Conservation (phyloP, 2,113 vertebrate species). For the Clarias batrachus region DNA sequence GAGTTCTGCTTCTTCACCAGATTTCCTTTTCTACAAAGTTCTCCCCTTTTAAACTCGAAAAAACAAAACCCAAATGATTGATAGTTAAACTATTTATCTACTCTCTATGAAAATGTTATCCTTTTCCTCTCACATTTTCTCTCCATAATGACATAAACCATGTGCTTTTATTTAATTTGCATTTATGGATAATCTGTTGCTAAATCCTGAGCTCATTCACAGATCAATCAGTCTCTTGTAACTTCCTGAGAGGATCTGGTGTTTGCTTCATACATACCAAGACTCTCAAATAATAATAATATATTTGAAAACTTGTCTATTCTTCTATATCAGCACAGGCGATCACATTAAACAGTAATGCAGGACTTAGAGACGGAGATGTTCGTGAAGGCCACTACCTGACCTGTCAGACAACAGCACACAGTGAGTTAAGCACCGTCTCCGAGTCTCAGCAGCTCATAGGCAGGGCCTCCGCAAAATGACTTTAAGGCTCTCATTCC, state of each 20-base stretch:
- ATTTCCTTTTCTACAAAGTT: slow-evolving; percentile 10
- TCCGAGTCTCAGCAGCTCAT: slow-evolving; percentile 69
- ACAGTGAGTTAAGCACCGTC: slow-evolving; percentile 84
- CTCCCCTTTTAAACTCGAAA: background rate
- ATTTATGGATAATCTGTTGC: background rate
- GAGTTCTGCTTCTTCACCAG: slow-evolving; percentile 17
- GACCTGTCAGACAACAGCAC: slow-evolving; percentile 57
- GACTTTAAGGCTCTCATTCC: slow-evolving; percentile 78
- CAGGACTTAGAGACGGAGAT: background rate
- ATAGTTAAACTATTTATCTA: slow-evolving; percentile 15
- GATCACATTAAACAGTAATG: background rate
- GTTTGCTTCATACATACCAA: background rate
- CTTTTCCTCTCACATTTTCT: slow-evolving; percentile 19
- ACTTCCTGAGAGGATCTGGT: background rate
- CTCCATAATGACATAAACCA: background rate
- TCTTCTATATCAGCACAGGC: background rate
- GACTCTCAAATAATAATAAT: background rate
- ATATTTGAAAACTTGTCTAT: background rate
- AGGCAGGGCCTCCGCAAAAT: slow-evolving; percentile 85
- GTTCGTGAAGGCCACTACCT: background rate
- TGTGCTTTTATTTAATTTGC: background rate
- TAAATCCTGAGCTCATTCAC: slow-evolving; percentile 10
- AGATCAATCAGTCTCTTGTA: slow-evolving; percentile 30
- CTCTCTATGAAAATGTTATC: slow-evolving; percentile 16
- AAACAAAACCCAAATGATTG: slow-evolving; percentile 28